Conservation (phyloP, 2,113 vertebrate genomes). For the Dicaeum eximium region DNA sequence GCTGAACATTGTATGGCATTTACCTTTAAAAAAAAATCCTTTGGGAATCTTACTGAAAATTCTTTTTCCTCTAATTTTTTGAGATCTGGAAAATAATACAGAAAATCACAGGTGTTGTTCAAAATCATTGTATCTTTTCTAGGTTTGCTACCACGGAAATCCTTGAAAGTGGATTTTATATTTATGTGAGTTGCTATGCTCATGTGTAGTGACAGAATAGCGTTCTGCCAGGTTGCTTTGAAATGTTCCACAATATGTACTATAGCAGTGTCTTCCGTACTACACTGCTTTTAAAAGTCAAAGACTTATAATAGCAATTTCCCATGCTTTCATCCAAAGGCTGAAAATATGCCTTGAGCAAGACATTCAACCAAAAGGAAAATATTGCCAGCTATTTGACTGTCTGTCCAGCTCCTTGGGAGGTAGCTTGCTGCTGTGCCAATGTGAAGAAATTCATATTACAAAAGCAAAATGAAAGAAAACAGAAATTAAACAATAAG, state of each 20-base stretch:
- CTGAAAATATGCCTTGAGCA: constrained; percentile 44
- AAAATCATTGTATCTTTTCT: not conserved
- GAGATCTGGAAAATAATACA: not conserved
- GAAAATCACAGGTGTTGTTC: not conserved
- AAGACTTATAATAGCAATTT: constrained; percentile 56
- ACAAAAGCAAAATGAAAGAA: constrained; percentile 45
- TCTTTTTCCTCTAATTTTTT: not conserved
- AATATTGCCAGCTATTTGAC: constrained; percentile 51
- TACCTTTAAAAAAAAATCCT: not conserved
- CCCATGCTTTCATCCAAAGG: constrained; percentile 48
- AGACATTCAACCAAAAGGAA: constrained; percentile 56
- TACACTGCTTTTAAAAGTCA: constrained; percentile 30
- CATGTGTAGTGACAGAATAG: not conserved
- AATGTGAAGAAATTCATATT: constrained; percentile 50
- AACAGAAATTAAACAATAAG: constrained; percentile 48
- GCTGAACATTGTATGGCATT: not conserved
- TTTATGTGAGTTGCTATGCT: not conserved
- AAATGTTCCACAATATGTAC: constrained; percentile 13
- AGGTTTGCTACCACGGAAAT: not conserved
- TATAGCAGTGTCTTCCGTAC: not conserved
- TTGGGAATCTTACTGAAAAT: not conserved
- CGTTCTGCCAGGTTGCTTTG: not conserved
- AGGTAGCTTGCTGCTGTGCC: not conserved
- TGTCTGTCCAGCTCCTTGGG: constrained; percentile 46
- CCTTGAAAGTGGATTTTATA: not conserved